Percentiles rank a stretch among this genome's conserved stretches.
Evolutionary conservation across 1,140 invertebrate genomes (phyloP).

Genomic region (Neoseiulus cucumeris): DNA sequence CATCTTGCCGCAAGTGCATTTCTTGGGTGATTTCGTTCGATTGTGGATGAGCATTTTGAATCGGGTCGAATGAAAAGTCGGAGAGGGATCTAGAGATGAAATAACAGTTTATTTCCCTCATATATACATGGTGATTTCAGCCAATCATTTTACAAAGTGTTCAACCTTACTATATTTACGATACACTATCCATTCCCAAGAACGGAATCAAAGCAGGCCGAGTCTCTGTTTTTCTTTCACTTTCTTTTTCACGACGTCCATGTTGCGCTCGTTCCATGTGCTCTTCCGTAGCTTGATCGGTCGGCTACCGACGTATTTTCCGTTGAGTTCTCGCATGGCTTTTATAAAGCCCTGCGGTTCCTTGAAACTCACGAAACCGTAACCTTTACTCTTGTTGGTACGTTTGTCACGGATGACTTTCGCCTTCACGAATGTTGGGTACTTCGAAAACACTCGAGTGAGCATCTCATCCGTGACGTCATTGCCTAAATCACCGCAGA

Average conservation of each 20-base stretch:
- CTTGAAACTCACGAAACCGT: conserved; percentile 95
- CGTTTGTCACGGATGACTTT: conserved; percentile 89
- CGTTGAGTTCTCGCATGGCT: conserved; percentile 58
- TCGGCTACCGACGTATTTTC: conserved; percentile 83
- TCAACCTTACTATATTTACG: no score
- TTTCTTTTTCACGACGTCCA: conserved; percentile 83
- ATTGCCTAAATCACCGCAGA: conserved; percentile 96
- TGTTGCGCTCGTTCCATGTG: conserved; percentile 77
- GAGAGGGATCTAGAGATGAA: no score
- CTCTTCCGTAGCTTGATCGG: conserved; percentile 95
- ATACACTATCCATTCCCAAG: no score
- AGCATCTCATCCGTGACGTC: conserved; percentile 95
- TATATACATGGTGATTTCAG: no score
- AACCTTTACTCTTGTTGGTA: conserved; percentile 95
- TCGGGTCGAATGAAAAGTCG: no score
- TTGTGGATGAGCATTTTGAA: no score
- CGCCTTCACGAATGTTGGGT: conserved; percentile 76
- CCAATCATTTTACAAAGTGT: no score
- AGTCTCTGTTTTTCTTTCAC: conserved; percentile 57
- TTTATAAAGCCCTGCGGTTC: conserved; percentile 92
- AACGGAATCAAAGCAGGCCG: conserved; percentile 22
- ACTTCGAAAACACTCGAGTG: conserved; percentile 80
- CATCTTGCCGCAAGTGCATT: no score
- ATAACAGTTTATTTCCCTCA: no score
- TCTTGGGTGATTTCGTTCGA: no score